Conservation (phyloP, 2,888 invertebrate genomes). For the Latheticus oryzae region DNA sequence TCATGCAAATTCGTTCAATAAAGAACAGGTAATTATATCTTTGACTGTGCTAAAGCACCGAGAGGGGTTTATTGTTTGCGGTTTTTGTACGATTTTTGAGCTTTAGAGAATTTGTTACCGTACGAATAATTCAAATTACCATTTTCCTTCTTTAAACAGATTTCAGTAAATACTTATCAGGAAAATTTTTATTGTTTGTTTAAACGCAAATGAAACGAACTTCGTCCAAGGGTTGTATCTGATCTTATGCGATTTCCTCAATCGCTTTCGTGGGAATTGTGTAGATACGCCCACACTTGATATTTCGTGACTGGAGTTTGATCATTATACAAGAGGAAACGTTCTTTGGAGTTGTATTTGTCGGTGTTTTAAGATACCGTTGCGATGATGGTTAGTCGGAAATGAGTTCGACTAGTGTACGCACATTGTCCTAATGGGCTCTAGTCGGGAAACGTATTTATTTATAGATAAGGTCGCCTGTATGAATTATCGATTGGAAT, state of each 20-base stretch:
- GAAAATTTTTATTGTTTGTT: no score
- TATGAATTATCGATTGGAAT: constrained; percentile 19
- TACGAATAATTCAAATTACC: no score
- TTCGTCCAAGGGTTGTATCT: background rate
- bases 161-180: no score
- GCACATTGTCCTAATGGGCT: background rate
- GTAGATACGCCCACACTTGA: constrained; percentile 17
- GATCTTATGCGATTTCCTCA: constrained; percentile 29
- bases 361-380: constrained; percentile 2
- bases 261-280: constrained; percentile 11
- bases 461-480: constrained; percentile 10
- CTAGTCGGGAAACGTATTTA: constrained; percentile 1
- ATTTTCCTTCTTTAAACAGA: no score
- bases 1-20: constrained; percentile 50
- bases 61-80: constrained; percentile 36
- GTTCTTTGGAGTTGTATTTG: background rate
- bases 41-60: constrained; percentile 31
- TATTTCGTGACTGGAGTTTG: constrained; percentile 31
- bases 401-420: constrained; percentile 9
- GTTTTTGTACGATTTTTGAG: constrained; percentile 26
- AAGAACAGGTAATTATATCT: constrained; percentile 50
- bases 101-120: background rate
- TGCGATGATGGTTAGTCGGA: background rate
- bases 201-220: no score
- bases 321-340: constrained; percentile 21